A percentile compares a stretch with the other conserved stretches of the same genome.
Conservation (phyloP, 2,797 vertebrate genomes). For the Phrynocephalus guinanensis region DNA sequence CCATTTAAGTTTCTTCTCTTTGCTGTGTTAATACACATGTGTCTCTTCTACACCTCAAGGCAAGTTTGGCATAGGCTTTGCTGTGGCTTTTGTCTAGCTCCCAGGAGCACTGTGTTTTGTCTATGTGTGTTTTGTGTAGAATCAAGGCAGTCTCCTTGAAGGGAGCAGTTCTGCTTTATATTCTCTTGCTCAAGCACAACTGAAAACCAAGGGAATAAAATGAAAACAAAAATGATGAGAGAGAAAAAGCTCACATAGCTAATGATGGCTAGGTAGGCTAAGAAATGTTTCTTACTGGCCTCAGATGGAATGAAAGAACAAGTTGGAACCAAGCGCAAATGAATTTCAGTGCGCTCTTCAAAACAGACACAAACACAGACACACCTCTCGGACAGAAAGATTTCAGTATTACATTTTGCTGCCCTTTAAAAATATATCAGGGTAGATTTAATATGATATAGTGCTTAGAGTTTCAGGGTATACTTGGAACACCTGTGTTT, state of each 20-base stretch:
- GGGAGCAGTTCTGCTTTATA: neutral
- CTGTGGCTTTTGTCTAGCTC: neutral
- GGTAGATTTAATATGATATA: too few species aligned
- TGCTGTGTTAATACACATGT: neutral
- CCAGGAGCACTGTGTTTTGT: accelerated
- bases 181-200: neutral
- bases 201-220: conserved; percentile 37
- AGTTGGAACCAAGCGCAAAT: conserved; percentile 32
- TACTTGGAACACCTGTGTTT: too few species aligned
- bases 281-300: conserved; percentile 46
- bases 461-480: too few species aligned
- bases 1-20: neutral
- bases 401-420: too few species aligned
- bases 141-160: accelerated
- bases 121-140: neutral
- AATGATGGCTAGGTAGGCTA: conserved; percentile 35
- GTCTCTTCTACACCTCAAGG: neutral
- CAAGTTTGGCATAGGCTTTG: neutral
- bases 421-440: too few species aligned
- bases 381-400: too few species aligned
- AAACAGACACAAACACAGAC: too few species aligned
- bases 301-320: neutral
- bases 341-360: neutral
- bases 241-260: conserved; percentile 11
- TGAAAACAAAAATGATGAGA: conserved; percentile 27